phyloP scores from a whole-genome alignment of 2,113 vertebrate genomes.

The Accipiter cooperii region DNA sequence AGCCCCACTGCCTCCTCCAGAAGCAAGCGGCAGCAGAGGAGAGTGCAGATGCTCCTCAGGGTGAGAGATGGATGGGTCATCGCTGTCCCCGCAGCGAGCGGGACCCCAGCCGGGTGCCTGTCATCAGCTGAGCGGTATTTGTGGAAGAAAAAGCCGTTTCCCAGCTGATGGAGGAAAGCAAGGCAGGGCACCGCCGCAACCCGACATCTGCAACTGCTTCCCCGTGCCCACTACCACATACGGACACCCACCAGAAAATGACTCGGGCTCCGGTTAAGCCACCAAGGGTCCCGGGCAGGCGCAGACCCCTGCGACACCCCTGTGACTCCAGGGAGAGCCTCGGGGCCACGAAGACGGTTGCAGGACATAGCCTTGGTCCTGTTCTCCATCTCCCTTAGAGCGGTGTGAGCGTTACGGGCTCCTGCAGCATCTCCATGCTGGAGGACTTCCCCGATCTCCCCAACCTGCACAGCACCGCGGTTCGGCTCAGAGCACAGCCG shows the following conservation, averaged over 20 bases:
- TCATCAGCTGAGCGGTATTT: background rate
- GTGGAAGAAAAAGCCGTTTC: background rate
- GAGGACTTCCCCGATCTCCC: rapidly evolving
- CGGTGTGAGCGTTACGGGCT: rapidly evolving
- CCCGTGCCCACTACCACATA: rapidly evolving
- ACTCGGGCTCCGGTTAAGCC: background rate
- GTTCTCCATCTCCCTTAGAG: background rate
- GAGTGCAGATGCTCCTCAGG: background rate
- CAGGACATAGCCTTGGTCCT: background rate
- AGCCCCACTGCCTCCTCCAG: background rate
- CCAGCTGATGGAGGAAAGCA: background rate
- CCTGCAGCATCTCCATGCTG: rapidly evolving
- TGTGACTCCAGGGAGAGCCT: background rate
- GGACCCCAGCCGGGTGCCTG: background rate
- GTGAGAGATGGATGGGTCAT: background rate
- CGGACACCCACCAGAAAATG: background rate
- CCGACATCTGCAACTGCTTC: background rate
- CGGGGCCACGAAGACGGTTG: rapidly evolving
- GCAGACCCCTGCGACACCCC: rapidly evolving
- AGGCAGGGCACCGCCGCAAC: background rate
- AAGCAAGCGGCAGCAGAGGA: background rate
- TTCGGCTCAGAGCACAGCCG: background rate
- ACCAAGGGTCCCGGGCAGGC: background rate
- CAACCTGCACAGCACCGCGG: rapidly evolving
- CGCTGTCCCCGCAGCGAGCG: rapidly evolving